Evolutionary conservation across 2,888 invertebrate genomes (phyloP).

Genomic region (Polyommatus iphigenia): DNA sequence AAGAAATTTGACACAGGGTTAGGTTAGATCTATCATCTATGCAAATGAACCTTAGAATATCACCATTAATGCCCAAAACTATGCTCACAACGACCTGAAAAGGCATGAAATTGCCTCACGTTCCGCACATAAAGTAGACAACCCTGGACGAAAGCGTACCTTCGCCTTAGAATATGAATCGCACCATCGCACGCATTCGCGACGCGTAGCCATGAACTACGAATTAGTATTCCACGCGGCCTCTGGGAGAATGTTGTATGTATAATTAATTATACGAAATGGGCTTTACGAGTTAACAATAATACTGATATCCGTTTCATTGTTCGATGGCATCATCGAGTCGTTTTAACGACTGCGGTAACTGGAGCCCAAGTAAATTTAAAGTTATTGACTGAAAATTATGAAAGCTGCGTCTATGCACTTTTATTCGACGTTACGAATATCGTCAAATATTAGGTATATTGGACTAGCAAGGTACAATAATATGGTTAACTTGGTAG

Average conservation of each 20-base stretch:
- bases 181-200: constrained; percentile 46
- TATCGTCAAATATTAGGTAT: no score
- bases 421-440: no score
- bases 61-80: neutral
- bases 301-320: constrained; percentile 26
- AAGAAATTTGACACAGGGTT: neutral
- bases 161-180: neutral
- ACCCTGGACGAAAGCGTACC: neutral
- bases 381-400: neutral
- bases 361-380: neutral
- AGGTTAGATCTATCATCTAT: neutral
- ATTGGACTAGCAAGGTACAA: no score
- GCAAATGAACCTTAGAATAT: neutral
- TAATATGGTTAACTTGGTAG: no score
- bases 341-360: neutral
- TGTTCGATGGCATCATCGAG: neutral
- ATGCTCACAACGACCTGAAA: neutral
- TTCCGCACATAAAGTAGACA: neutral
- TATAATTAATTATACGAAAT: constrained; percentile 18
- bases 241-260: constrained; percentile 28
- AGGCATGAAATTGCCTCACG: neutral
- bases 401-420: neutral
- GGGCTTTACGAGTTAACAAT: constrained; percentile 21
- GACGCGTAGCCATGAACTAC: constrained; percentile 63
- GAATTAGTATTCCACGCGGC: constrained; percentile 46